These are phyloP conservation scores for Rotaria socialis DNA, from an alignment of 2,888 invertebrate species.

Conservation along the genomic window DNA sequence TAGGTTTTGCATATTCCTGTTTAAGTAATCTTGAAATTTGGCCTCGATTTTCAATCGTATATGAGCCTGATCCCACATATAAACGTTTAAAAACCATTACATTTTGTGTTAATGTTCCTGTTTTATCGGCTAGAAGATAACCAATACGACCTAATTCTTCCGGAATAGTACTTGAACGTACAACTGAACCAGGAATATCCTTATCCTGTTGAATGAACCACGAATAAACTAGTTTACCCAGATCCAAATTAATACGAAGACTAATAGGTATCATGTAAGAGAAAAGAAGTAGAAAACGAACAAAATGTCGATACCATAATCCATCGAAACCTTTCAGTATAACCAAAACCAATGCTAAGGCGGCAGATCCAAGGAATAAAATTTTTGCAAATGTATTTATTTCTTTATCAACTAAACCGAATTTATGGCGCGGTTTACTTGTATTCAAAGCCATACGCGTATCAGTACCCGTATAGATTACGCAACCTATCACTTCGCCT, in stretches of 20 bases:
- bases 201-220: conserved; percentile 91
- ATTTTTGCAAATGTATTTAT: conserved; percentile 89
- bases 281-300: conserved; percentile 89
- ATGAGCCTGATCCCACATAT: conserved; percentile 86
- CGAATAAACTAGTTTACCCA: conserved; percentile 95
- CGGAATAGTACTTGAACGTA: conserved; percentile 92
- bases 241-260: conserved; percentile 91
- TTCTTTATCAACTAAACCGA: conserved; percentile 89
- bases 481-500: conserved; percentile 85
- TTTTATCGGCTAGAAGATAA: conserved; percentile 94
- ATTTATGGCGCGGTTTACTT: conserved; percentile 87
- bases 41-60: conserved; percentile 65
- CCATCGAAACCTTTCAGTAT: conserved; percentile 76
- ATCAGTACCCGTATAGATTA: conserved; percentile 92
- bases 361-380: conserved; percentile 81
- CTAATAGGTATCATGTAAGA: conserved; percentile 99
- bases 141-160: conserved; percentile 94
- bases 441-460: conserved; percentile 98
- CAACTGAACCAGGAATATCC: conserved; percentile 85
- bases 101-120: conserved; percentile 94
- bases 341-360: conserved; percentile 87
- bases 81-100: conserved; percentile 96
- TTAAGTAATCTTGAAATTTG: conserved; percentile 42
- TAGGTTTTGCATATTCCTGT: conserved; percentile 28
- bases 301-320: conserved; percentile 91